A percentile compares a stretch with the other conserved stretches of the same genome.
Evolutionary conservation across 2,888 invertebrate genomes (phyloP).

Genomic region (Chymomyza fuscimana): DNA sequence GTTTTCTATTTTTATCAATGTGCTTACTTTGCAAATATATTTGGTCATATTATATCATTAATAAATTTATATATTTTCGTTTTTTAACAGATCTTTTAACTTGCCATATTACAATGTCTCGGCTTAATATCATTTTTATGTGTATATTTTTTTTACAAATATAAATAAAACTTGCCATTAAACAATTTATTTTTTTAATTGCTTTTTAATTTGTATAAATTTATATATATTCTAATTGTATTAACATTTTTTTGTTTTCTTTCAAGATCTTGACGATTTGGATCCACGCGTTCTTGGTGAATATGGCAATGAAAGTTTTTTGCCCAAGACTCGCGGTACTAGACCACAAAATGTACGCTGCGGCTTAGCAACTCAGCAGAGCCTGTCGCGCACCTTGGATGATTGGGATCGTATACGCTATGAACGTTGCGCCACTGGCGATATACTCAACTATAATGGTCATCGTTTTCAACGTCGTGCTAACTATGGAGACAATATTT

Average conservation of each 20-base stretch:
- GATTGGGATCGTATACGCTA: slow-evolving; percentile 61
- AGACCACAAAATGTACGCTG: slow-evolving; percentile 22
- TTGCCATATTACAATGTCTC: no score
- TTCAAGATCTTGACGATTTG: neutral
- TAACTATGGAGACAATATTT: slow-evolving; percentile 62
- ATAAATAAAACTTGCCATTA: no score
- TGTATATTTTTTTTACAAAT: no score
- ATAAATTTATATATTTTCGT: no score
- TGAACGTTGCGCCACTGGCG: slow-evolving; percentile 40
- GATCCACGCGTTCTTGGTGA: slow-evolving; percentile 40
- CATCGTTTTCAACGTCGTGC: slow-evolving; percentile 70
- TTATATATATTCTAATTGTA: neutral
- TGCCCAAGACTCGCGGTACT: slow-evolving; percentile 32
- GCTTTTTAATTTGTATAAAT: no score
- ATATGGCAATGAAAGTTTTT: slow-evolving; percentile 58
- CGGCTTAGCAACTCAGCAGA: slow-evolving; percentile 20
- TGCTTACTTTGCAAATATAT: no score
- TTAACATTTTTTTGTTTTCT: neutral
- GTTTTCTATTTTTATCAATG: no score
- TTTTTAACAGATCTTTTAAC: no score
- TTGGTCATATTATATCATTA: no score
- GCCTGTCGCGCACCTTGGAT: slow-evolving; percentile 46
- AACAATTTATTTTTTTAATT: no score
- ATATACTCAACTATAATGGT: slow-evolving; percentile 58
- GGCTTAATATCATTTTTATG: no score